A percentile compares a stretch with the other conserved stretches of the same genome.
phyloP scores from a whole-genome alignment of 1,140 invertebrate genomes.

The Muscidifurax raptorellus region DNA sequence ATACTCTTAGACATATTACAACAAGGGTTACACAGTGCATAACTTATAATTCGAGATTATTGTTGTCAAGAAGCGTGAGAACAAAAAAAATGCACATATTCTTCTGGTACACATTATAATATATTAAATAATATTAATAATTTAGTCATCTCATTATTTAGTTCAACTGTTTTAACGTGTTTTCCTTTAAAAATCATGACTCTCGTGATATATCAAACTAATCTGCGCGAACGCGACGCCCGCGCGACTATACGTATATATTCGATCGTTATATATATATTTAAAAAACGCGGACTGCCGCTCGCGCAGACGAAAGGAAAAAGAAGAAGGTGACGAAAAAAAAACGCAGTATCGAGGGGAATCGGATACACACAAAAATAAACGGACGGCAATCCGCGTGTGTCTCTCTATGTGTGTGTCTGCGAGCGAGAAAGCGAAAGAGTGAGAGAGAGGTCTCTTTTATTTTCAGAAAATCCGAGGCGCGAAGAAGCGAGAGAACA shows the following conservation, averaged over 20 bases:
- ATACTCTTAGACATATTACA: neutral
- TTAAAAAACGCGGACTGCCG: neutral
- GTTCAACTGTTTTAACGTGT: too few species aligned
- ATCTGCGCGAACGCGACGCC: too few species aligned
- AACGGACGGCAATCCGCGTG: constrained; percentile 39
- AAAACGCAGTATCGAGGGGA: neutral
- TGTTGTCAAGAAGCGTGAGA: neutral
- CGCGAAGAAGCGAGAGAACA: constrained; percentile 33
- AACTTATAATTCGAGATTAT: neutral
- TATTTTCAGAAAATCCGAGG: constrained; percentile 46
- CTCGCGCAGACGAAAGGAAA: neutral
- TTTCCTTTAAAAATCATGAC: too few species aligned
- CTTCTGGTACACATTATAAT: neutral
- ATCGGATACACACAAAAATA: constrained; percentile 37
- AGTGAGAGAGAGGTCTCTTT: neutral
- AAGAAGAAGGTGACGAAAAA: neutral
- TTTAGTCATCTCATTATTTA: neutral
- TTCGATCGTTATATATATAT: neutral
- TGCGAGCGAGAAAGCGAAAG: neutral
- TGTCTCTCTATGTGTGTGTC: neutral
- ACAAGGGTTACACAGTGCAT: neutral
- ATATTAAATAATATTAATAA: too few species aligned
- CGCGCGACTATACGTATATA: too few species aligned
- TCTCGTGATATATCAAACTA: too few species aligned
- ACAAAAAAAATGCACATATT: neutral